Conservation (phyloP, 1,140 invertebrate species). For the Heliconius nattereri region DNA sequence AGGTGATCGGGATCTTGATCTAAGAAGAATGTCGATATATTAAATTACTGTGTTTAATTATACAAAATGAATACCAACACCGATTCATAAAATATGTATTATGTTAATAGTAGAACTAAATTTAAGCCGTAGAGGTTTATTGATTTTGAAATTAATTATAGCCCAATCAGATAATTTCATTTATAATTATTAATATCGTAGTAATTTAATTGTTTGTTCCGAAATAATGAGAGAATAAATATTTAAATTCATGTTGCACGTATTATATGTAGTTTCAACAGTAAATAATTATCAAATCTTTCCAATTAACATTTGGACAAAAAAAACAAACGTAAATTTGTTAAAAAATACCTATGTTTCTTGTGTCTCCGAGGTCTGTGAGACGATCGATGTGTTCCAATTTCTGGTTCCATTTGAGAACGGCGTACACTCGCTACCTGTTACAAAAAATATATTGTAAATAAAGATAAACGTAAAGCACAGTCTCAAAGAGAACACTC, state of each 20-base stretch:
- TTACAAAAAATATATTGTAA: constrained; percentile 29
- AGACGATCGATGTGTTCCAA: constrained; percentile 79
- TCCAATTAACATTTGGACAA: too few species aligned
- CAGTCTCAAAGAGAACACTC: background rate
- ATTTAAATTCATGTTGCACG: background rate
- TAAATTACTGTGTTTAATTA: background rate
- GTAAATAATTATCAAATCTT: background rate
- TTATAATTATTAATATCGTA: background rate
- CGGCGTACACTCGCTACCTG: constrained; percentile 85
- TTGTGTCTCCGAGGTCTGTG: constrained; percentile 82
- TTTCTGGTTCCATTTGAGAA: constrained; percentile 78
- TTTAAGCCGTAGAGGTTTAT: background rate
- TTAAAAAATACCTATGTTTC: constrained; percentile 83
- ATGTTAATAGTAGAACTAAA: background rate
- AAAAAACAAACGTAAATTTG: too few species aligned
- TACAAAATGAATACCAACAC: background rate
- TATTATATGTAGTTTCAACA: background rate
- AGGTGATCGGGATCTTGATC: constrained; percentile 87
- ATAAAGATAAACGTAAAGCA: constrained; percentile 14
- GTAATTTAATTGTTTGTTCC: background rate
- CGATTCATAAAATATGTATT: background rate
- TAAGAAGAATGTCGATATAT: constrained; percentile 61
- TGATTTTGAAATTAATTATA: background rate
- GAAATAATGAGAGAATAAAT: background rate
- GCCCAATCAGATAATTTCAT: background rate